phyloP scores from a whole-genome alignment of 2,888 invertebrate genomes.

The Sphaeridia pumilis region DNA sequence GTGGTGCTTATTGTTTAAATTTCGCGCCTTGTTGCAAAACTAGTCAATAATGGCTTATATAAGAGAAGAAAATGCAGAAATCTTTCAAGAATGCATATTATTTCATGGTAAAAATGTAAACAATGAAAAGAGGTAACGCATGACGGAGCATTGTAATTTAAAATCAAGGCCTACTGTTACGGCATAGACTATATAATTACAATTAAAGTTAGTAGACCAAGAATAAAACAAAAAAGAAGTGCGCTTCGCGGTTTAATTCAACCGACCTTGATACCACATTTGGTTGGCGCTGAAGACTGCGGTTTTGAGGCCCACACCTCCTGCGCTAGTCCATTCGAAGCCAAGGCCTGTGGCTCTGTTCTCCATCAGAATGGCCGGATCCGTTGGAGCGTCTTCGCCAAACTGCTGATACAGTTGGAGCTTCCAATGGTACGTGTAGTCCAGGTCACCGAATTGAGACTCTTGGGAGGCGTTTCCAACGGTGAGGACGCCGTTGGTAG shows the following conservation, averaged over 20 bases:
- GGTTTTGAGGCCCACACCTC: neutral
- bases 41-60: too few relatives aligned
- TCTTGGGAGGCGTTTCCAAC: too few relatives aligned
- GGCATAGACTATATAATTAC: too few relatives aligned
- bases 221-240: neutral
- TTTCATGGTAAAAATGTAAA: too few relatives aligned
- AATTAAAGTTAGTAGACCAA: neutral
- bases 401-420: neutral
- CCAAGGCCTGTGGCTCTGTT: conserved; percentile 12
- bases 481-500: neutral
- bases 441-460: neutral
- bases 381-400: neutral
- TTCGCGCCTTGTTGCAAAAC: too few relatives aligned
- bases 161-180: too few relatives aligned
- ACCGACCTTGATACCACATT: conserved; percentile 9
- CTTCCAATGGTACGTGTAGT: conserved; percentile 13
- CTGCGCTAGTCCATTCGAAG: conserved; percentile 8
- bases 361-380: conserved; percentile 4
- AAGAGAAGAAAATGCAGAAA: too few relatives aligned
- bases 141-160: too few relatives aligned
- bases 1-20: too few relatives aligned
- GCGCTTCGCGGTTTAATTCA: neutral
- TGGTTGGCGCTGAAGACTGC: neutral
- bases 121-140: too few relatives aligned
- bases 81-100: too few relatives aligned